Base-by-base conservation (phyloP, 2,888 invertebrate species). In the Dromius quadrimaculatus region DNA sequence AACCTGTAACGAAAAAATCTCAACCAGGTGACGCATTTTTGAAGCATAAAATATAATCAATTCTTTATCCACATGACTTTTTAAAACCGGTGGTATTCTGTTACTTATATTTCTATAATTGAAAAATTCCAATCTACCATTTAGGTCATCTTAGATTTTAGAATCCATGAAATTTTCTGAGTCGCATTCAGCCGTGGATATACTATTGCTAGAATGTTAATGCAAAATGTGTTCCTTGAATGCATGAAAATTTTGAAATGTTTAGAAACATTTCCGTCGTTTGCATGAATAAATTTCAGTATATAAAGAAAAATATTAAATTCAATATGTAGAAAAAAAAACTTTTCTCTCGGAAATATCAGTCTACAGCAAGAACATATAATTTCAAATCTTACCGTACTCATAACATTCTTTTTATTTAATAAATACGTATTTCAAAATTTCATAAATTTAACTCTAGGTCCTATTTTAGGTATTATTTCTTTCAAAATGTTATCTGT, bases 201-300 rank as follows among this genome's bases (percentile, higher is more conserved):
- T n/a, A n/a, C n/a, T n/a, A n/a, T n/a, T n/a, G n/a, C n/a, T n/a
- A n/a, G n/a, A n/a, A n/a, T n/a, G n/a, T n/a, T n/a, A n/a, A n/a
- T n/a, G n/a, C n/a, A n/a, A n/a, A n/a, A n/a, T n/a, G n/a, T n/a
- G n/a, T n/a, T n/a, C n/a, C n/a, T n/a, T n/a, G n/a, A n/a, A n/a
- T n/a, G n/a, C n/a, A n/a, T n/a, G n/a, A n/a, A n/a, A n/a, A 36
- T 36, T 36, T 36, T 36, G 9, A 36, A 36, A 36, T 36, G 36
- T 11, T n/a, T n/a, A 36, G 11, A 36, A n/a, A 36, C 36, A 2
- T 36, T 5, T n/a, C 11, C 11, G 9, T 36, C 9, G 9, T 36
- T 5, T n/a, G 11, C 36, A 36, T 36, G 2, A n/a, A n/a, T n/a
- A n/a, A n/a, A n/a, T n/a, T n/a, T n/a, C n/a, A n/a, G n/a, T n/a